Evolutionary conservation across 2,888 invertebrate genomes (phyloP), one percentile per base, ranked within the genome.

Genomic region (Eristalis tenax): DNA sequence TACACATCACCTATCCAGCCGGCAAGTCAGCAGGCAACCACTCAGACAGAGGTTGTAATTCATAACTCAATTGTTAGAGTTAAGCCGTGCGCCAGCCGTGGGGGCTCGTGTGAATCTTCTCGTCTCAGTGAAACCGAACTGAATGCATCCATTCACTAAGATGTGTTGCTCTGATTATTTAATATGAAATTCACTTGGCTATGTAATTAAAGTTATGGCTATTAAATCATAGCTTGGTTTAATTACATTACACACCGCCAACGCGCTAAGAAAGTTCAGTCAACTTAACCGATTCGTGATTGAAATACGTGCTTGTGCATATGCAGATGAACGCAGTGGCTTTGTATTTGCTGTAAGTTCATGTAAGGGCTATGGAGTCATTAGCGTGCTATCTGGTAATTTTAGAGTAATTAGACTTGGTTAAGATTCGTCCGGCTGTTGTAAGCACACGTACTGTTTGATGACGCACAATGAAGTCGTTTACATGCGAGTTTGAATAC

Each of bases 201-300:
- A 43, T 82, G 26, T 78, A 78, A 86, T 86, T 82, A 86, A 74
- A 70, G 64, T 74, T 78, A 82, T 78, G 77, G 40, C 70, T 74
- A 81, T 86, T 82, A 78, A 77, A 82, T 82, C 74, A 66, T 68
- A 66, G 38, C 63, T 43, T 18, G 40, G n/a, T 56, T 68, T 59
- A 76, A 70, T 68, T 76, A n/a, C 38, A 71, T 71, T 71, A 35
- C 75, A 64, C 56, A 61, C 56, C 35, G 50, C 50, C 18, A 15
- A 57, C n/a, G 38, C 74, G 32, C 70, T 6, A 28, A n/a, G n/a
- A 11, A 59, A 69, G 84, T 84, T 85, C 84, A 73, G 38, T 85
- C 71, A 81, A 85, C 81, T 76, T 76, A 57, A 64, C 69, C 23
- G 15, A 77, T 77, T 68, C 28, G 61, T 50, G 50, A 50, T 18